Percentiles rank a stretch among this genome's conserved stretches.
Conservation (phyloP, 2,113 vertebrate species). For the Phyllopteryx taeniolatus region DNA sequence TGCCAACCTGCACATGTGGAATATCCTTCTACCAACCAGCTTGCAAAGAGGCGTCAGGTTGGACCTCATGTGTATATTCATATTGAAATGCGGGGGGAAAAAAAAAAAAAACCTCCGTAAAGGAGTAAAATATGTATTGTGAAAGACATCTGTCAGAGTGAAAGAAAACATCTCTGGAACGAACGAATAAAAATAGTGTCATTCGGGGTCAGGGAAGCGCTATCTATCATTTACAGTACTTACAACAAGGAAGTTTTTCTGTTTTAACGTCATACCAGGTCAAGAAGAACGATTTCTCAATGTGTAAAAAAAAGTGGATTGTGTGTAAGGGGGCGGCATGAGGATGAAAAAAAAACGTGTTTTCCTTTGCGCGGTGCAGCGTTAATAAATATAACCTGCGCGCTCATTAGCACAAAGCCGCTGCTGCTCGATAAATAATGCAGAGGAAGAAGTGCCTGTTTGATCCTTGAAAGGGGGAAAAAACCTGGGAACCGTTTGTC, state of each 20-base stretch:
- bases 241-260: background rate
- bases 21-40: background rate
- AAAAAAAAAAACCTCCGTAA: background rate
- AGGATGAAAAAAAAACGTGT: slow-evolving; percentile 7
- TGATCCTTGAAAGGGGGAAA: slow-evolving; percentile 54
- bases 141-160: background rate
- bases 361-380: slow-evolving; percentile 32
- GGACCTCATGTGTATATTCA: background rate
- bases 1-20: background rate
- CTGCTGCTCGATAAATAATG: slow-evolving; percentile 61
- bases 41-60: background rate
- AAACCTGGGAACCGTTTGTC: slow-evolving; percentile 53
- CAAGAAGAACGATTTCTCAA: background rate
- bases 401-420: slow-evolving; percentile 56
- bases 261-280: background rate
- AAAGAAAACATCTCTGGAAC: background rate
- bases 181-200: background rate
- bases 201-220: background rate
- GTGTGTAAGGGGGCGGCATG: background rate
- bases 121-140: background rate
- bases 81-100: background rate
- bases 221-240: background rate
- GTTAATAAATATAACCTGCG: slow-evolving; percentile 56
- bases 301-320: background rate
- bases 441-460: slow-evolving; percentile 47